Percentiles rank a stretch among this genome's conserved stretches.
Conservation (phyloP, 2,113 vertebrate species). For the Oreochromis aureus region DNA sequence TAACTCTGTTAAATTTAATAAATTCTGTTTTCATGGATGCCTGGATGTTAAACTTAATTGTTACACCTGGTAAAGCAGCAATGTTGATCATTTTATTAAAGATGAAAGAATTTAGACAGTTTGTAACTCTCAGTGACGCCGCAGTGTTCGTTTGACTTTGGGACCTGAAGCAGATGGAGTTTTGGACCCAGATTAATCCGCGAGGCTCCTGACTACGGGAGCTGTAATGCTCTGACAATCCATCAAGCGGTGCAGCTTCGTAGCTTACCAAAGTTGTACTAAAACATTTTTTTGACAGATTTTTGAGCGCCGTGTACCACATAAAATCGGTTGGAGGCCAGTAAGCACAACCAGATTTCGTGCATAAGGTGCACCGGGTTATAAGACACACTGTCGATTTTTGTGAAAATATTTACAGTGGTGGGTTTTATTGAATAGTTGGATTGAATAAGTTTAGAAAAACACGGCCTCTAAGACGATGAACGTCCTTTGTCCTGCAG, state of each 20-base stretch:
- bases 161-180: no score
- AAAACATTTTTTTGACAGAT: not conserved
- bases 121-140: no score
- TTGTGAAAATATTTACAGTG: not conserved
- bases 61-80: no score
- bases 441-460: not conserved
- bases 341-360: not conserved
- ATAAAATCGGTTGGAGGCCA: not conserved
- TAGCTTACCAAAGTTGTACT: not conserved
- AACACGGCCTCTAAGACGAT: not conserved
- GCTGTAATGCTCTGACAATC: not conserved
- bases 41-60: no score
- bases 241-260: not conserved
- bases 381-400: not conserved
- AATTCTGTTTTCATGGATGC: no score
- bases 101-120: no score
- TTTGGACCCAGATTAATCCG: no score
- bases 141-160: no score
- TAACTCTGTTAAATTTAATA: no score
- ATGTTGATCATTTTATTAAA: no score
- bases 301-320: not conserved
- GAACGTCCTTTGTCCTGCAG: not conserved
- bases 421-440: not conserved
- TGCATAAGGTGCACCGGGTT: not conserved
- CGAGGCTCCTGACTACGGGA: accelerated